Evolutionary conservation across 2,113 vertebrate genomes (phyloP), one percentile per base, ranked within the genome.

Genomic region (Corvus moneduloides): DNA sequence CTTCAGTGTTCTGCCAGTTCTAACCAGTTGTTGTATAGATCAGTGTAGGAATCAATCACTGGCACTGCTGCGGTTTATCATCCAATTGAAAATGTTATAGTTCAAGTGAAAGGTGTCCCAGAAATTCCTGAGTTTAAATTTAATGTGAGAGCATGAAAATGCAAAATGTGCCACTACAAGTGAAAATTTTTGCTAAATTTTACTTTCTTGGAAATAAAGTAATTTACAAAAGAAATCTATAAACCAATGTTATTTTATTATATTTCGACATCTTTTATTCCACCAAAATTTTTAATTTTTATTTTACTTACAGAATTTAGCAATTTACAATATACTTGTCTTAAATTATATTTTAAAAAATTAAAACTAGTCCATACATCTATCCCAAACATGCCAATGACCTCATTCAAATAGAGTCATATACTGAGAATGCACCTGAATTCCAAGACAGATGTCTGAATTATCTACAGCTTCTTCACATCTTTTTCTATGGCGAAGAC

Each of bases 61-160:
- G 83, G 43, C 77, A 91, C 75, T 61, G 23, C 52, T 81, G 64
- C 61, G 94, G 49, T 93, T 71, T 75, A 62, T 87, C 89, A 96
- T 54, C 79, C 74, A 83, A 21, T 68, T 88, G 59, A 89, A 88
- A 89, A 51, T 49, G 22, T 44, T 67, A 37, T 9, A 52, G 20
- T 27, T 82, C 62, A 94, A 78, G 18, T 80, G 41, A 83, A 87
- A 84, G 44, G 8, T 77, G 30, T 64, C 55, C 19, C 67, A 93
- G 66, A 71, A 72, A 89, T 28, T 82, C n/a, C 23, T 22, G 19
- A 73, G 23, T 71, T 87, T 69, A 54, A 79, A 81, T 49, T 71
- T 41, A 68, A 68, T 1, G 1, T 3, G 7, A 56, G 41, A 63
- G 22, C 12, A 46, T 20, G 13, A 64, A 87, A 91, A 91, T 32